A percentile compares a stretch with the other conserved stretches of the same genome.
Evolutionary conservation across 2,113 vertebrate genomes (phyloP).

Genomic region (Sula dactylatra): DNA sequence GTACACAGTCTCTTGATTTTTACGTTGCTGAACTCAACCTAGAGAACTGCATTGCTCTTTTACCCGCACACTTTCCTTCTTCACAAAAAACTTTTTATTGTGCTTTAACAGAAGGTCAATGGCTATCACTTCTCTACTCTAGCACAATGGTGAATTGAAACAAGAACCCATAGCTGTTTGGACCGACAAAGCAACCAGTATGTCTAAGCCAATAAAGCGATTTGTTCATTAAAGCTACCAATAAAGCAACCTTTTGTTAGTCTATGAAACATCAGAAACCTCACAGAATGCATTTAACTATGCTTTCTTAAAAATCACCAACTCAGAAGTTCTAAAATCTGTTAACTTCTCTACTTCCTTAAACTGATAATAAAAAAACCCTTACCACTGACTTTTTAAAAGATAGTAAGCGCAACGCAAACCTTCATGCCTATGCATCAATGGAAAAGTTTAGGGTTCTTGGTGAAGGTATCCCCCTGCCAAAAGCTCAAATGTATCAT

Average conservation of each 20-base stretch:
- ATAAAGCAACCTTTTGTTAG: slow-evolving; percentile 84
- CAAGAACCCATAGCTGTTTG: slow-evolving; percentile 79
- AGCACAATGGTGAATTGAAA: slow-evolving; percentile 83
- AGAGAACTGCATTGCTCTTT: slow-evolving; percentile 41
- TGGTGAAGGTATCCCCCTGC: background rate
- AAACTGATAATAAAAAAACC: slow-evolving; percentile 8
- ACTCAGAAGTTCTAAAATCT: slow-evolving; percentile 58
- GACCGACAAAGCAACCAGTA: slow-evolving; percentile 82
- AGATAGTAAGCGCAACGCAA: background rate
- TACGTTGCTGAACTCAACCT: slow-evolving; percentile 17
- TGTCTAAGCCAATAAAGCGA: slow-evolving; percentile 81
- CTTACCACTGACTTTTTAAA: background rate
- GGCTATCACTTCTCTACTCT: slow-evolving; percentile 77
- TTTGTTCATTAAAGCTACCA: slow-evolving; percentile 81
- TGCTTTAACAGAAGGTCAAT: slow-evolving; percentile 79
- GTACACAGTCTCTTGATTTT: background rate
- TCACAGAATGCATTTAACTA: slow-evolving; percentile 67
- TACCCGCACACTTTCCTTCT: slow-evolving; percentile 62
- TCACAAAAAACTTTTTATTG: slow-evolving; percentile 80
- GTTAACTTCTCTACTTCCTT: slow-evolving; percentile 57
- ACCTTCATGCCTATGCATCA: background rate
- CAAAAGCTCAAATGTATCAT: background rate
- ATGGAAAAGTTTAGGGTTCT: background rate
- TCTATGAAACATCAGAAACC: slow-evolving; percentile 78
- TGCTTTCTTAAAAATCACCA: slow-evolving; percentile 64